These are phyloP conservation scores for Dione juno DNA, from an alignment of 2,888 invertebrate genomes.

Conservation along the genomic window DNA sequence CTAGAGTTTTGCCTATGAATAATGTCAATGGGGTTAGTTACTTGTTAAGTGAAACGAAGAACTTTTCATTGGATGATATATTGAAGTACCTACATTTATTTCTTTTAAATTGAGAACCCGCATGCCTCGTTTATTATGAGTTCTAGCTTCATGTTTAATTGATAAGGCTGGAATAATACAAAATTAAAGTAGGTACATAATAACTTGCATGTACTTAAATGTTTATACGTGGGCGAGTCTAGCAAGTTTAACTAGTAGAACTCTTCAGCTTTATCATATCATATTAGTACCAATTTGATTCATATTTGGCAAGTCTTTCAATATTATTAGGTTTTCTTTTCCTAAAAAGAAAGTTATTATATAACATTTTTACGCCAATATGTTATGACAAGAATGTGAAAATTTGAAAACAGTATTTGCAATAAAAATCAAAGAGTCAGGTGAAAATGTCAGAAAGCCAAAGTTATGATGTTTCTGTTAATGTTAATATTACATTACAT, in stretches of 20 bases:
- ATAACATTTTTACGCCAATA: background rate
- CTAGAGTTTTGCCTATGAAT: conserved; percentile 35
- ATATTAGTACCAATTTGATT: no score
- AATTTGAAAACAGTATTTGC: conserved; percentile 33
- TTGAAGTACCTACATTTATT: conserved; percentile 28
- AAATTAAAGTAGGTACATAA: background rate
- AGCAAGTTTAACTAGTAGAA: no score
- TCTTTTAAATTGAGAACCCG: conserved; percentile 38
- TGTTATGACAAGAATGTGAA: conserved; percentile 27
- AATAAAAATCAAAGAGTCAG: conserved; percentile 30
- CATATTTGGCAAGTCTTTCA: background rate
- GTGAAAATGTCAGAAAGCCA: conserved; percentile 37
- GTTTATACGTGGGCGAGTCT: no score
- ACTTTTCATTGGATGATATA: conserved; percentile 31
- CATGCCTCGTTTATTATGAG: conserved; percentile 11
- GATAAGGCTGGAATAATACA: background rate
- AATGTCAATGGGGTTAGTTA: conserved; percentile 27
- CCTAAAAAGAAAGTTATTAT: background rate
- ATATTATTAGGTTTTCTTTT: background rate
- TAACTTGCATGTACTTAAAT: no score
- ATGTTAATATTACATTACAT: conserved; percentile 39
- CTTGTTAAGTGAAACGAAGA: background rate
- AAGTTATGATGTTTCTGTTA: conserved; percentile 39
- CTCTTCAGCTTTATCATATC: no score
- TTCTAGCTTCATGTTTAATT: background rate